These are phyloP conservation scores for Theristicus caerulescens DNA, from an alignment of 2,113 vertebrate genomes.

Conservation along the genomic window DNA sequence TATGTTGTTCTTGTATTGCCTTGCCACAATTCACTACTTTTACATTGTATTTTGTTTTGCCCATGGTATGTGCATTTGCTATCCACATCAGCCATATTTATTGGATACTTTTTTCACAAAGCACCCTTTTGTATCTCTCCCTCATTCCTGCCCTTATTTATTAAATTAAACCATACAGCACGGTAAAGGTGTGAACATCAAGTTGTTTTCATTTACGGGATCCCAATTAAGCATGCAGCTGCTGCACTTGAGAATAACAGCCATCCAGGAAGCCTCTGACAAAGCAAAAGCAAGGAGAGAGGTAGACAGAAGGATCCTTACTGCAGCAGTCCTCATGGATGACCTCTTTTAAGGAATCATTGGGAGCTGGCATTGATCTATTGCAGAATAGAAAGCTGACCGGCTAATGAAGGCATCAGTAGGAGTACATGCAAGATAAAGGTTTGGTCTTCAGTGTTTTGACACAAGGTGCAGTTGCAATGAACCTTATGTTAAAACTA, in stretches of 20 bases:
- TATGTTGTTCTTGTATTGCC: neutral
- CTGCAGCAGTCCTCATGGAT: neutral
- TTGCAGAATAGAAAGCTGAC: neutral
- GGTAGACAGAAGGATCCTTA: neutral
- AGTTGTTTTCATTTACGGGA: neutral
- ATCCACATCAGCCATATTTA: neutral
- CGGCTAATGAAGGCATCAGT: neutral
- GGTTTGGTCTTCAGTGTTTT: neutral
- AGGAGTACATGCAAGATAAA: neutral
- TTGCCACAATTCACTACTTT: neutral
- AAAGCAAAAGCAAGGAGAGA: neutral
- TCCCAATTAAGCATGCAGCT: neutral
- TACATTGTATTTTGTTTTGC: neutral
- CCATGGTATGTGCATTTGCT: neutral
- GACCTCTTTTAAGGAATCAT: constrained; percentile 32
- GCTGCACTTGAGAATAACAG: neutral
- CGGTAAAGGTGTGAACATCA: neutral
- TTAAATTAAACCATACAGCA: constrained; percentile 13
- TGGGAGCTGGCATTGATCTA: neutral
- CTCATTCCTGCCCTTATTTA: constrained; percentile 16
- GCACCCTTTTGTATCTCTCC: neutral
- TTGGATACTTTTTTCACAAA: neutral
- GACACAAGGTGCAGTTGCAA: neutral
- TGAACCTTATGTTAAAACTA: neutral
- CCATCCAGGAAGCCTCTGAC: neutral